Percentiles rank a stretch among this genome's conserved stretches.
Evolutionary conservation across 2,113 vertebrate species (phyloP).

Genomic region (Aptenodytes forsteri): DNA sequence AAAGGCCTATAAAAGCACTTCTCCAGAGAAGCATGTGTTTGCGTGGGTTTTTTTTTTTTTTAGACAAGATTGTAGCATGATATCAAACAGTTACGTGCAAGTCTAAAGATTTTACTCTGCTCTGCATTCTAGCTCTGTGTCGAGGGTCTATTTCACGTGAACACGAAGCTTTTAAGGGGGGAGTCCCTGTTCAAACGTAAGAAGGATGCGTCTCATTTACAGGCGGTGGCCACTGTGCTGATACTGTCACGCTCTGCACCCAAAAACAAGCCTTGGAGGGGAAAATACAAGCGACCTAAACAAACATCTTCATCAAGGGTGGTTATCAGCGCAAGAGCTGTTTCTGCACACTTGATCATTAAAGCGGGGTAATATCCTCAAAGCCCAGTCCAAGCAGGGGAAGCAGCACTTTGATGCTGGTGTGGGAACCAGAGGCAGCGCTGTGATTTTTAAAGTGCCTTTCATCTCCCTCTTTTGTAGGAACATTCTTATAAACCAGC

Average conservation of each 20-base stretch:
- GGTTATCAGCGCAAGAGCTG: not conserved
- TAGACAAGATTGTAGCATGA: rapidly evolving
- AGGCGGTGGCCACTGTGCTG: rapidly evolving
- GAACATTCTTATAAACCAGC: not conserved
- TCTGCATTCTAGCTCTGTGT: rapidly evolving
- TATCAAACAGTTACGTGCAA: rapidly evolving
- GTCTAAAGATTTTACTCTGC: rapidly evolving
- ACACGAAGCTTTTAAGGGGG: rapidly evolving
- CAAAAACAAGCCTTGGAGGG: not conserved
- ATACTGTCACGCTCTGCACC: rapidly evolving
- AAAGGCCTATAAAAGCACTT: not conserved
- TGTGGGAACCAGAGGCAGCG: slow-evolving; percentile 22
- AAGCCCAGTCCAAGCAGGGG: not conserved
- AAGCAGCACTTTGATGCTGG: slow-evolving; percentile 48
- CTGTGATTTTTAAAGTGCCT: slow-evolving; percentile 28
- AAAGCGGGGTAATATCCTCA: not conserved
- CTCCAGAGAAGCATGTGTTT: rapidly evolving
- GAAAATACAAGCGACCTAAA: not conserved
- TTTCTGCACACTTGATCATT: not conserved
- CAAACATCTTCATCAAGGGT: slow-evolving; percentile 24
- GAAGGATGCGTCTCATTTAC: rapidly evolving
- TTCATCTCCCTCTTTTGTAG: slow-evolving; percentile 45
- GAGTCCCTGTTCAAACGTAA: rapidly evolving
- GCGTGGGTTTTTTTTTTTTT: not conserved
- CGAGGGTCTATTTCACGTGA: rapidly evolving